Evolutionary conservation across 2,888 invertebrate genomes (phyloP).

Genomic region (Syritta pipiens): DNA sequence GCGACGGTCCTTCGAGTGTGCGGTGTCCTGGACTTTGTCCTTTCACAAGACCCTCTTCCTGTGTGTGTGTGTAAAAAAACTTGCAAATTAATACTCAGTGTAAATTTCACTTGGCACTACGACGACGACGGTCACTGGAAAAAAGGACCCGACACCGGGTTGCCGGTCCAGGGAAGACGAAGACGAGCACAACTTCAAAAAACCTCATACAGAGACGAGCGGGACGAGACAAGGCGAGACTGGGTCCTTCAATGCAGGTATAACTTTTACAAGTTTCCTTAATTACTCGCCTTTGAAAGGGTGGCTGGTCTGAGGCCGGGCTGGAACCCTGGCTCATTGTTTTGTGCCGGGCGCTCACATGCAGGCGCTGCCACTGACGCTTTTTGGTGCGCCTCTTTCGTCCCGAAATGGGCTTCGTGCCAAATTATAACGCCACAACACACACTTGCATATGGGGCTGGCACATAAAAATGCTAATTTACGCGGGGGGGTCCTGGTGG

Average conservation of each 20-base stretch:
- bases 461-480: conserved; percentile 22
- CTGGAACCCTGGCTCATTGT: conserved; percentile 57
- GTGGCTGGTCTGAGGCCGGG: no score
- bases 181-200: neutral
- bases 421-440: conserved; percentile 39
- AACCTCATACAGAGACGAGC: conserved; percentile 17
- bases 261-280: conserved; percentile 70
- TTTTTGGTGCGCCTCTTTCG: no score
- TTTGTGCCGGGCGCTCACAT: conserved; percentile 9
- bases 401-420: conserved; percentile 34
- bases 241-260: conserved; percentile 61
- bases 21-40: neutral
- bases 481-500: conserved; percentile 5
- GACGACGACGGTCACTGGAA: neutral
- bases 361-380: conserved; percentile 8
- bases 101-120: conserved; percentile 36
- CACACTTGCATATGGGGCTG: neutral
- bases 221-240: conserved; percentile 1
- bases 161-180: neutral
- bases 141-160: neutral
- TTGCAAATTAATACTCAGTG: conserved; percentile 48
- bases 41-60: neutral
- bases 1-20: no score
- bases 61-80: conserved; percentile 13
- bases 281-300: conserved; percentile 69